Base-by-base conservation (phyloP, 1,140 invertebrate genomes). In the Zeugodacus cucurbitae region DNA sequence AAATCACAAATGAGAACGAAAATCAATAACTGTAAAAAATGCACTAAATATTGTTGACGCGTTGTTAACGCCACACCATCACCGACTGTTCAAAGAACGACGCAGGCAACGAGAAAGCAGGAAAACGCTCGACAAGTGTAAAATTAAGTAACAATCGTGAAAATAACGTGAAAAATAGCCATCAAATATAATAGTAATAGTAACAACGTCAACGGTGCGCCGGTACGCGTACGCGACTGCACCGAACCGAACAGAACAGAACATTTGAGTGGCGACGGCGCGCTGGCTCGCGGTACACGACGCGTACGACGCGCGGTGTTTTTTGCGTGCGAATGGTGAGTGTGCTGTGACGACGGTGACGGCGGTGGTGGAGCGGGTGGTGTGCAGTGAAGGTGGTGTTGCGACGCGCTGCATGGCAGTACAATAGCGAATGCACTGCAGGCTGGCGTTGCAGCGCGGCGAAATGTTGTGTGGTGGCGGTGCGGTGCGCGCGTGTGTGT, bases 161-260 rank as follows among this genome's bases (percentile, higher is more conserved):
- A 82, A 82, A 82, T 82, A 82, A 82, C 41, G 74, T 48, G 74
- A 82, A 82, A 82, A 82, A 82, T 82, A 82, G 74, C 74, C 74
- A 82, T 82, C 74, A 82, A 82, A 82, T 82, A 82, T 82, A 82
- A 48, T 82, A 82, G 74, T 82, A 82, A 82, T 82, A 82, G 74
- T 82, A 82, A 82, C 41, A 82, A 82, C 74, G 74, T 82, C 41
- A 82, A 82, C 74, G 41, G 37, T 82, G 74, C 74, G 74, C 74
- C 74, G 74, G 41, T 48, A 82, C 74, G 74, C 74, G 74, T 82
- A 82, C 74, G 74, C 74, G 37, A 82, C 74, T 82, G 74, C 74
- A 82, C 74, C 7, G 14, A 82, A 82, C 41, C 2, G 74, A 82
- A 82, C 74, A 48, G 74, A 82, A 48, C 34, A 48, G 26, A 82